Evolutionary conservation across 2,797 vertebrate species (phyloP).

Genomic region (Epinephelus coioides): DNA sequence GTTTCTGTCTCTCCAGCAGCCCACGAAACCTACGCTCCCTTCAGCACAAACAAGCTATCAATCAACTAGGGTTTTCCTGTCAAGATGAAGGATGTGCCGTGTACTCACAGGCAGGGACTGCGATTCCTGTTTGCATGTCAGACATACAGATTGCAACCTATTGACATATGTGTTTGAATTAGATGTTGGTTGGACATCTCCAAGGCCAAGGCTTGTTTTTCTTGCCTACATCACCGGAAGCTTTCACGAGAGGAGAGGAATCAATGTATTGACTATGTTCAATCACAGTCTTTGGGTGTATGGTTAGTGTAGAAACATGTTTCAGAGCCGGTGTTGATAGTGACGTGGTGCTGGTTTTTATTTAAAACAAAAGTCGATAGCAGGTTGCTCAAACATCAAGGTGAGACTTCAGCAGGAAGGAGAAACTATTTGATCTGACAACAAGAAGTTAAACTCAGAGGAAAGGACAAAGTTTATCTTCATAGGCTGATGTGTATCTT

Average conservation of each 20-base stretch:
- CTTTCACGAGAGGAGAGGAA: constrained; percentile 18
- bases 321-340: constrained; percentile 6
- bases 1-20: constrained; percentile 49
- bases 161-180: constrained; percentile 59
- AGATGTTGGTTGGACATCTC: constrained; percentile 40
- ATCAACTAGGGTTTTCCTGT: constrained; percentile 60
- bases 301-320: constrained; percentile 23
- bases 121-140: constrained; percentile 66
- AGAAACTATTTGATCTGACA: neutral
- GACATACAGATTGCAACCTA: constrained; percentile 53
- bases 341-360: neutral
- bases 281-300: constrained; percentile 27
- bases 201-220: constrained; percentile 30
- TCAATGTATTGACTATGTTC: constrained; percentile 18
- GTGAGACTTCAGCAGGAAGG: constrained; percentile 22
- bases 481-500: constrained; percentile 25
- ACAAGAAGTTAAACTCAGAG: constrained; percentile 1
- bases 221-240: neutral
- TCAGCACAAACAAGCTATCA: constrained; percentile 72
- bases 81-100: constrained; percentile 56
- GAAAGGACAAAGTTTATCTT: constrained; percentile 22
- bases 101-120: constrained; percentile 50
- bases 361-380: neutral
- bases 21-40: constrained; percentile 27
- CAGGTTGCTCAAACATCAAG: constrained; percentile 21